phyloP scores from a whole-genome alignment of 2,113 vertebrate genomes.

The Psephotus haematonotus region DNA sequence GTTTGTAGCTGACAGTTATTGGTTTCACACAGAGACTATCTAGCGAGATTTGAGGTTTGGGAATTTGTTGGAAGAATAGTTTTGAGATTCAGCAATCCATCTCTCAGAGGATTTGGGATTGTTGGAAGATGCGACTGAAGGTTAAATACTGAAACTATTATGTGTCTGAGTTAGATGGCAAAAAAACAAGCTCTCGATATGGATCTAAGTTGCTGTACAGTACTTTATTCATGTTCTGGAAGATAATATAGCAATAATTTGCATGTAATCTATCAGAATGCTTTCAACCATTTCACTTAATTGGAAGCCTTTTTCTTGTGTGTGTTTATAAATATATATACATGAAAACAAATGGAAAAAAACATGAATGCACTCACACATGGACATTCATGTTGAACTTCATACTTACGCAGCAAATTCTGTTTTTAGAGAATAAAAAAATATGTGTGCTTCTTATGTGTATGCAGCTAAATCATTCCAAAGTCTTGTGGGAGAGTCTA shows the following conservation, averaged over 20 bases:
- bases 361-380: not conserved
- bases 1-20: not conserved
- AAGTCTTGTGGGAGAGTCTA: not conserved
- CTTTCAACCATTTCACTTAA: not conserved
- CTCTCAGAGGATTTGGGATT: not conserved
- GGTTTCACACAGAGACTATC: not conserved
- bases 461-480: not conserved
- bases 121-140: not conserved
- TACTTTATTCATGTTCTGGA: not conserved
- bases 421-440: not conserved
- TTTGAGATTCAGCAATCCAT: not conserved
- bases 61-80: not conserved
- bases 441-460: not conserved
- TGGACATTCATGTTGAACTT: not conserved
- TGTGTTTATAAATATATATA: not conserved
- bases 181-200: not conserved
- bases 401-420: accelerated
- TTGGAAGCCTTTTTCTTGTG: not conserved
- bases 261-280: not conserved
- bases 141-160: not conserved
- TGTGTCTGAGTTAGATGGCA: not conserved
- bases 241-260: not conserved
- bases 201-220: not conserved
- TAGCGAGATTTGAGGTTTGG: not conserved
- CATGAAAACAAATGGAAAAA: not conserved